Conservation (phyloP, 2,888 invertebrate genomes). For the Thereva unica region DNA sequence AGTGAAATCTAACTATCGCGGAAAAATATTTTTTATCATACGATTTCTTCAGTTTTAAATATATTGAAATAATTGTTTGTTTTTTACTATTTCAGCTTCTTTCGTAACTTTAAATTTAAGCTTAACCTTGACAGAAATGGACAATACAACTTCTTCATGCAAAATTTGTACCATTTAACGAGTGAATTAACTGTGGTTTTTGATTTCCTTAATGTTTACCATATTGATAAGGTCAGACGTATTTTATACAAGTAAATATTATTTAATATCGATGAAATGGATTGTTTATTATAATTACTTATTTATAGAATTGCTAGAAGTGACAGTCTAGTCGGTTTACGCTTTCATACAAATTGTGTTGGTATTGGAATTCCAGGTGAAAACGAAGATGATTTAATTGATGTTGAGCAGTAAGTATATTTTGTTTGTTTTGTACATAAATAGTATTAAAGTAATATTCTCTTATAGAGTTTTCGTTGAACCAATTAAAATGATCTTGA, state of each 20-base stretch:
- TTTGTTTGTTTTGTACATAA: constrained; percentile 17
- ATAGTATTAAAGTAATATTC: background rate
- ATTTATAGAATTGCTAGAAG: constrained; percentile 52
- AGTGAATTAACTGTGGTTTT: constrained; percentile 54
- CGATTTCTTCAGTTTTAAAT: background rate
- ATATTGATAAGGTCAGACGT: constrained; percentile 55
- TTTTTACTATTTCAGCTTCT: constrained; percentile 51
- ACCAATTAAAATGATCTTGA: constrained; percentile 54
- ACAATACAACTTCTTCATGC: constrained; percentile 55
- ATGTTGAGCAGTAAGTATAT: constrained; percentile 54
- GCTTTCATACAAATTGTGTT: constrained; percentile 55
- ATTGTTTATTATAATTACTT: constrained; percentile 3
- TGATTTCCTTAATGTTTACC: constrained; percentile 54
- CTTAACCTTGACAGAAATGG: constrained; percentile 54
- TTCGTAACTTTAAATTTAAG: constrained; percentile 55
- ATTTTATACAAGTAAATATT: constrained; percentile 53
- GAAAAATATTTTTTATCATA: background rate
- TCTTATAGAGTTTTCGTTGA: constrained; percentile 54
- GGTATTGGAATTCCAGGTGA: constrained; percentile 52
- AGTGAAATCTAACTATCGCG: background rate
- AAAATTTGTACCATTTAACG: constrained; percentile 52
- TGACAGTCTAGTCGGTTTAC: constrained; percentile 54
- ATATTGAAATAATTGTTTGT: constrained; percentile 13
- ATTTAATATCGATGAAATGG: background rate
- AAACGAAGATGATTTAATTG: constrained; percentile 52